Evolutionary conservation across 2,113 vertebrate genomes (phyloP), one percentile per base, ranked within the genome.

Genomic region (Cisticola juncidis): DNA sequence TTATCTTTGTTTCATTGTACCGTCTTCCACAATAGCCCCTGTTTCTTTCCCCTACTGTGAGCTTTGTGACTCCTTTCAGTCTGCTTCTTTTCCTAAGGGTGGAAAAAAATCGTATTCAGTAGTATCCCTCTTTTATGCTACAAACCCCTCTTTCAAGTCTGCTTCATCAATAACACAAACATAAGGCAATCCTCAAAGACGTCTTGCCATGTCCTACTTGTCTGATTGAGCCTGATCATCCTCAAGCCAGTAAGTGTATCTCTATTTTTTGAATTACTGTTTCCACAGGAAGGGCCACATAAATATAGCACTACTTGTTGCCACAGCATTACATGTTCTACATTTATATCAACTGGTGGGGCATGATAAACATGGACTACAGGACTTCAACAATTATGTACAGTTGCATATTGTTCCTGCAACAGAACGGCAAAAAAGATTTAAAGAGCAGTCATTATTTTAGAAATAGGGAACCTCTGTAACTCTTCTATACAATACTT

Each of bases 141-240:
- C 84, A 96, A 92, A 88, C 71, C 58, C 42, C 14, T 81, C 89
- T 95, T 95, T 95, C 89, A 92, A 89, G 45, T 73, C 58, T 78
- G 76, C 51, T 84, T 93, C 70, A 72, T 94, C 90, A 95, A 51
- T 94, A 92, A 77, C 36, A 80, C 53, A 33, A 86, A 58, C 42
- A 64, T 62, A 78, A 96, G 58, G 82, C 92, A 81, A 54, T 54
- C 42, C 66, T 77, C n/a, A 89, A 81, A 84, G 73, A 76, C 38
- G 23, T 22, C 29, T 91, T 91, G 50, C 54, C 0, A 1, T 57
- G 54, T 73, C 42, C 58, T 47, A 33, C 70, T 90, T 94, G 44
- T 35, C 42, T 78, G 44, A 60, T n/a, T 50, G 71, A 80, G 53
- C 57, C 69, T 86, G 53, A 74, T 56, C 40, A 36, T 92, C 65